Evolutionary conservation across 2,888 invertebrate genomes (phyloP).

Genomic region (Proisotoma minuta): DNA sequence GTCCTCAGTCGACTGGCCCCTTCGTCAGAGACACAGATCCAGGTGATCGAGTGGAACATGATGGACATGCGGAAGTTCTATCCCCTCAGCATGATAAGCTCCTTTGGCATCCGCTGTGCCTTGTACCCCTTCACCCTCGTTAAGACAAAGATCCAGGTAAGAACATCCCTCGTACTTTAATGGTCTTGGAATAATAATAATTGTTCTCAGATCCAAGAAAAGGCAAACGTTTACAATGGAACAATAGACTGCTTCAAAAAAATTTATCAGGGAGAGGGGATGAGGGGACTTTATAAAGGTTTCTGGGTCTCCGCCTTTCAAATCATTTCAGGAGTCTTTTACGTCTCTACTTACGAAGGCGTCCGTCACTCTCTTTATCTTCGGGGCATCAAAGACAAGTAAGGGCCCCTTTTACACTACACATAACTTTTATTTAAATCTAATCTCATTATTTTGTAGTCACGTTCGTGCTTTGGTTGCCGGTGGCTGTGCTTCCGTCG

Average conservation of each 20-base stretch:
- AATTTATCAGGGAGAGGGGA: conserved; percentile 78
- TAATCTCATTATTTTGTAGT: conserved; percentile 48
- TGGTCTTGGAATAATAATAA: too few relatives aligned
- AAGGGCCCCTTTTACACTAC: too few relatives aligned
- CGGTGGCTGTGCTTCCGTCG: conserved; percentile 80
- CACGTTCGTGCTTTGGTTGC: conserved; percentile 74
- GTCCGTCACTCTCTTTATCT: conserved; percentile 73
- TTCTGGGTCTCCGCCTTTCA: conserved; percentile 92
- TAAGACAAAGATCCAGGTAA: conserved; percentile 81
- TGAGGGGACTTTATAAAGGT: conserved; percentile 82
- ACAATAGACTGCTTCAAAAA: conserved; percentile 84
- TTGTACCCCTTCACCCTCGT: conserved; percentile 90
- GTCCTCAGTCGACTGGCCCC: conserved; percentile 18
- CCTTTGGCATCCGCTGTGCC: conserved; percentile 68
- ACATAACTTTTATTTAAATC: too few relatives aligned
- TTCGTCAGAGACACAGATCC: conserved; percentile 31
- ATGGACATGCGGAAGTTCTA: conserved; percentile 94
- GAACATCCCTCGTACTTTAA: too few relatives aligned
- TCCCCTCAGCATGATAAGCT: conserved; percentile 84
- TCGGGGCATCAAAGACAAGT: conserved; percentile 57
- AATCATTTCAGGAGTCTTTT: conserved; percentile 78
- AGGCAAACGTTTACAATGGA: conserved; percentile 50
- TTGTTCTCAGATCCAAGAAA: conserved; percentile 47
- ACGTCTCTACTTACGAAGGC: conserved; percentile 90
- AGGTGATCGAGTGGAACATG: conserved; percentile 89